Conservation (phyloP, 37 sponge, comb jelly and placozoan genomes). For the Cliona cf. orientalis region DNA sequence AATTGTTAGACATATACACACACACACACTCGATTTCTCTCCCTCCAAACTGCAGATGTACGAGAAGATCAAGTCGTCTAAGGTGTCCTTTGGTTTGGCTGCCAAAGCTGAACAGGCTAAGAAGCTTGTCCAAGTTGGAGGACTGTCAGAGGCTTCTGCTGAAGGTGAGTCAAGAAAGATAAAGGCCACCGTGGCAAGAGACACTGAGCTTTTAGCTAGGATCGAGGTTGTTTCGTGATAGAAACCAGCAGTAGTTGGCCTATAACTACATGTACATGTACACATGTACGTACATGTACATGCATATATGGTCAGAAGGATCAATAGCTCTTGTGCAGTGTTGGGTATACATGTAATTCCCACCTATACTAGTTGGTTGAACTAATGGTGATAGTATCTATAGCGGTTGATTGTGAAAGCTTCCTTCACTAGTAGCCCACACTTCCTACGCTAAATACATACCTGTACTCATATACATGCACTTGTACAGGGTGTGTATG, state of each 20-base stretch:
- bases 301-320: too few relatives aligned
- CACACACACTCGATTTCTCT: too few relatives aligned
- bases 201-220: neutral
- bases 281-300: conserved; percentile 4
- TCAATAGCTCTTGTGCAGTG: too few relatives aligned
- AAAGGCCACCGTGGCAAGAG: neutral
- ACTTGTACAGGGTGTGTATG: too few relatives aligned
- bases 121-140: conserved; percentile 79
- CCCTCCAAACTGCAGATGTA: conserved; percentile 70
- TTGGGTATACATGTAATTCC: too few relatives aligned
- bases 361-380: too few relatives aligned
- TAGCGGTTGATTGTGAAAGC: too few relatives aligned
- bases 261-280: conserved; percentile 10
- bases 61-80: conserved; percentile 54
- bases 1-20: too few relatives aligned
- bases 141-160: conserved; percentile 76
- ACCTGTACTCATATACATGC: too few relatives aligned
- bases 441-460: too few relatives aligned
- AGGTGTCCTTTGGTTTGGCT: conserved; percentile 63
- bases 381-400: too few relatives aligned
- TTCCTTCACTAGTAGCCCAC: too few relatives aligned
- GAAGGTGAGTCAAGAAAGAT: conserved; percentile 47
- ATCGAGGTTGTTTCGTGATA: neutral
- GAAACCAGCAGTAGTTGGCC: neutral
- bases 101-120: conserved; percentile 83